Base-by-base conservation (phyloP, 2,113 vertebrate genomes). In the Aphyosemion australe region DNA sequence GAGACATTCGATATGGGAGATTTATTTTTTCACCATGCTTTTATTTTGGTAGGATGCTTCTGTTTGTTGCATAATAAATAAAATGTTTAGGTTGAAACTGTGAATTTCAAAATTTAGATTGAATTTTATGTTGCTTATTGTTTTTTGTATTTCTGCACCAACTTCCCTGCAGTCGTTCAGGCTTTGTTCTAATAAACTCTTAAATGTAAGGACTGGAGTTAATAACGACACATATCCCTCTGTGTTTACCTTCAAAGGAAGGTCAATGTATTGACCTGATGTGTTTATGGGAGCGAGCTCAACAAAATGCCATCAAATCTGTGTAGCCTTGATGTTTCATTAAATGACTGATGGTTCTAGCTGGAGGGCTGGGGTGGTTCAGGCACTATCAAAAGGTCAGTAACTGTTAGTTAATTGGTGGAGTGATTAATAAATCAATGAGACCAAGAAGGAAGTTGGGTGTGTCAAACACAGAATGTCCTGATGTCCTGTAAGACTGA, bases 401-500 rank as follows among this genome's bases (percentile, higher is more conserved):
- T 95, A 94, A 95, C 94, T 95, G 95, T 96, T 97, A 96, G 95
- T 94, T 95, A 93, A 96, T 95, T 92, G 94, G 93, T 93, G 90
- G 93, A 97, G 94, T 96, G 95, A 96, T 98, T 96, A 97, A 94
- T 96, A 91, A 92, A 95, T 97, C 96, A 94, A 97, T 96, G 92
- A 77, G 49, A 91, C 91, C 92, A 93, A 90, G 84, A 90, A 87
- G 90, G 87, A 78, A 75, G 72, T 41, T 49, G 56, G 45, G 37
- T 71, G 57, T 76, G 75, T 78, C 57, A 70, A 84, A 81, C 56
- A 56, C 50, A n/a, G 20, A 47, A 15, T 69, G 42, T 54, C 58
- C 42, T 45, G 49, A 71, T 54, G 59, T 48, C 46, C n/a, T n/a
- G n/a, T n/a, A n/a, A n/a, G n/a, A n/a, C n/a, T n/a, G n/a, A n/a